Percentiles rank a stretch among this genome's conserved stretches.
These are phyloP conservation scores for Hyposmocoma kahamanoa DNA, from an alignment of 1,140 invertebrate species.

Conservation along the genomic window DNA sequence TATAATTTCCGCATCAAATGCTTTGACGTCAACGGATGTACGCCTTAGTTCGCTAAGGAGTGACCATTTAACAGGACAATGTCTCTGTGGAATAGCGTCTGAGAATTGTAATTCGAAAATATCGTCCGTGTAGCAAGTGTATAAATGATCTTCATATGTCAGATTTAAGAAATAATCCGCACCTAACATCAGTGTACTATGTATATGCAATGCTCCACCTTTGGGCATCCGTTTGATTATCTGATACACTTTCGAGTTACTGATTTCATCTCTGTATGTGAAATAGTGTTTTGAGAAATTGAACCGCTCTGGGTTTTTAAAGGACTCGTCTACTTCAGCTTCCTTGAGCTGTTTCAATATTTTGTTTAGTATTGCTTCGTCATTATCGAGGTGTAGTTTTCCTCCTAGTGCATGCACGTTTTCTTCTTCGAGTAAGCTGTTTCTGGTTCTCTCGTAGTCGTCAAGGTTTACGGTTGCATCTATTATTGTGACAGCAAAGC, in stretches of 20 bases:
- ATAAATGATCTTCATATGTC: conserved; percentile 81
- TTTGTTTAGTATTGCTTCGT: conserved; percentile 77
- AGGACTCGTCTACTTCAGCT: conserved; percentile 75
- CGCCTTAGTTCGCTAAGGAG: conserved; percentile 74
- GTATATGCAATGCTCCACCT: conserved; percentile 82
- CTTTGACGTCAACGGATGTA: conserved; percentile 44
- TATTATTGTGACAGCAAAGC: conserved; percentile 4
- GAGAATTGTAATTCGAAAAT: conserved; percentile 56
- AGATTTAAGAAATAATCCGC: conserved; percentile 79
- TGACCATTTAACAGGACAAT: conserved; percentile 73
- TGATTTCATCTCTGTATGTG: conserved; percentile 75
- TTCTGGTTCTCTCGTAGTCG: conserved; percentile 26
- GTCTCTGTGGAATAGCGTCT: conserved; percentile 31
- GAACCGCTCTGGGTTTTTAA: conserved; percentile 74
- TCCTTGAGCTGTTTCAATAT: conserved; percentile 79
- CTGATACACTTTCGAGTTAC: conserved; percentile 79
- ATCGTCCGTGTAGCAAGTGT: conserved; percentile 74
- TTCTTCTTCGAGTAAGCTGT: conserved; percentile 42
- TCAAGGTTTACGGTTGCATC: conserved; percentile 17
- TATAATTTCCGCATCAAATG: conserved; percentile 76
- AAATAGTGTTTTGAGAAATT: conserved; percentile 81
- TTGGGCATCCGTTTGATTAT: conserved; percentile 82
- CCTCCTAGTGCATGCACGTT: conserved; percentile 53
- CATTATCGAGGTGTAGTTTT: conserved; percentile 60
- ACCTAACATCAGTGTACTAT: conserved; percentile 79